Evolutionary conservation across 2,797 vertebrate genomes (phyloP).

Genomic region (Odontamblyopus lacepedii): DNA sequence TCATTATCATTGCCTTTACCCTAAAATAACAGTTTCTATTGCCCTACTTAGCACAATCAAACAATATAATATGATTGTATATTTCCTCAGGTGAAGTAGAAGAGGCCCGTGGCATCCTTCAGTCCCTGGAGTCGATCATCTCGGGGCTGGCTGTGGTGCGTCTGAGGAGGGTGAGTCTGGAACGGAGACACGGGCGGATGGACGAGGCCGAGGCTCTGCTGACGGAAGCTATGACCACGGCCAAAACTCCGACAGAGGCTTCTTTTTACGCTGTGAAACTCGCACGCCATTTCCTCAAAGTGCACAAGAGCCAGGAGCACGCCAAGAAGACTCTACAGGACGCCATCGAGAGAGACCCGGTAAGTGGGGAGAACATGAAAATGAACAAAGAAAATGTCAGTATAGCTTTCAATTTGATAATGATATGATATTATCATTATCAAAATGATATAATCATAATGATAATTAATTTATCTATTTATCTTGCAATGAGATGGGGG

Average conservation of each 20-base stretch:
- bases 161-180: slow-evolving; percentile 92
- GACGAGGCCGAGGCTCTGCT: slow-evolving; percentile 90
- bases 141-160: slow-evolving; percentile 92
- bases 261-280: slow-evolving; percentile 96
- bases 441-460: too few relatives aligned
- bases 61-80: neutral
- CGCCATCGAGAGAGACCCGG: slow-evolving; percentile 93
- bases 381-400: too few relatives aligned
- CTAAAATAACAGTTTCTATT: too few relatives aligned
- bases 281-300: slow-evolving; percentile 89
- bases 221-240: slow-evolving; percentile 86
- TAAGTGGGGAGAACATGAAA: slow-evolving; percentile 46
- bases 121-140: slow-evolving; percentile 84
- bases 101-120: slow-evolving; percentile 89
- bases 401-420: too few relatives aligned
- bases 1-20: too few relatives aligned
- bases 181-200: slow-evolving; percentile 93
- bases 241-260: slow-evolving; percentile 80
- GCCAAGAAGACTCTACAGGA: slow-evolving; percentile 94
- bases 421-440: too few relatives aligned
- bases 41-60: too few relatives aligned
- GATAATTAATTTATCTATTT: too few relatives aligned
- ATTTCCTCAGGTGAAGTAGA: slow-evolving; percentile 83
- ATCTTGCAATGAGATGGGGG: too few relatives aligned
- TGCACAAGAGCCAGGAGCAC: slow-evolving; percentile 87